Percentiles rank a stretch among this genome's conserved stretches.
These are phyloP conservation scores for Myiozetetes cayanensis DNA, from an alignment of 2,113 vertebrate genomes.

Conservation along the genomic window DNA sequence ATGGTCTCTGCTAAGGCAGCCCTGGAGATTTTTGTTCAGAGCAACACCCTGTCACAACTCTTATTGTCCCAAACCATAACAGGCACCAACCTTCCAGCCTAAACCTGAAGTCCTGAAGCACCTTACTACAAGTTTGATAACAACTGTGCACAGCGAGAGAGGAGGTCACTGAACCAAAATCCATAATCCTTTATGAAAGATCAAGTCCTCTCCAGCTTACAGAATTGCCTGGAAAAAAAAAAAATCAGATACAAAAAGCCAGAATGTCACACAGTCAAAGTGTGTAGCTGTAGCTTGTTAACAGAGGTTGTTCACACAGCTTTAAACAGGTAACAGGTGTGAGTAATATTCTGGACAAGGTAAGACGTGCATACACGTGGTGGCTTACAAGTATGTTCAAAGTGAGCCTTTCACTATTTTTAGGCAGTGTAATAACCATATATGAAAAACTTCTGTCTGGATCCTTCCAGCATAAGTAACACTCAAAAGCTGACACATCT, in stretches of 20 bases:
- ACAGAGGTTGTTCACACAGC: neutral
- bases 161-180: neutral
- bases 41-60: neutral
- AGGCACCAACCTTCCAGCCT: neutral
- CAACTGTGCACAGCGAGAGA: neutral
- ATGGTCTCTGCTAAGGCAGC: neutral
- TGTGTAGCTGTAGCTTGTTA: neutral
- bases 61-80: neutral
- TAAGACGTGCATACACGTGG: neutral
- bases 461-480: neutral
- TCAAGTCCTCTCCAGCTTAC: neutral
- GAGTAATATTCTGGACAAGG: neutral
- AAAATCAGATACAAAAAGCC: neutral
- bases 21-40: neutral
- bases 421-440: neutral
- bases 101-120: neutral
- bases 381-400: neutral
- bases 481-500: neutral
- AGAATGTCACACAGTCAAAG: neutral
- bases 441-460: neutral
- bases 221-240: neutral
- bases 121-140: neutral
- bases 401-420: neutral
- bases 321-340: neutral
- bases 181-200: slow-evolving; percentile 2